Base-by-base conservation (phyloP, 2,797 vertebrate genomes). In the Coendou prehensilis region DNA sequence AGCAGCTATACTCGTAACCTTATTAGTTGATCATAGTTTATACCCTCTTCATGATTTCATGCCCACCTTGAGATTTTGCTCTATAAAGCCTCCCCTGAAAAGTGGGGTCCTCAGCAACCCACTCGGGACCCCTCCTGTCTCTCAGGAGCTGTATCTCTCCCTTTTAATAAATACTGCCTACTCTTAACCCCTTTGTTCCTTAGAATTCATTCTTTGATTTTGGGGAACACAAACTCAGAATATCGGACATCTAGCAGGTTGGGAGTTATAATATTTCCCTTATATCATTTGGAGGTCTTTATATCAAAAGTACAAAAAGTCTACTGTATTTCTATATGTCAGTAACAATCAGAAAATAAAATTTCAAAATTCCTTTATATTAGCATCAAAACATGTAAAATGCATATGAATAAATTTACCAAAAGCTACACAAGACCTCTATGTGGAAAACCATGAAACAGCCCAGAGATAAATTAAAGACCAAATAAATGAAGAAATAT, bases 401-500 rank as follows among this genome's bases (percentile, higher is more conserved):
- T 67, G 17, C n/a, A 2, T 37, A 18, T 37, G 50, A 75, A 85
- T 52, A 50, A 28, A 71, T 47, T 64, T 41, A 76, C 45, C 80
- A 56, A 30, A 57, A 50, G 5, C n/a, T 45, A 23, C 28, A 0
- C 2, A 54, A 64, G 76, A 45, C 6, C 33, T 64, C 23, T 14
- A 59, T 6, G 17, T 6, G 28, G 41, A 67, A 28, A 59, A 64
- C 33, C 47, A 18, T 18, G 30, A 50, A 57, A 63, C 2, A 80
- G 9, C 56, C 18, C 37, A 3, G 7, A 63, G 11, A 23, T 10
- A 73, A 71, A 59, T 50, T 10, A 37, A 23, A 61, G 26, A 37
- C 20, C 37, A 22, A 61, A 57, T 13, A 47, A 80, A 47, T 2
- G 41, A 18, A 7, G 13, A n/a, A 0, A 0, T 0, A 13, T 13